These are phyloP conservation scores for Caenorhabditis panamensis DNA, from an alignment of 2,888 invertebrate genomes.

Conservation along the genomic window DNA sequence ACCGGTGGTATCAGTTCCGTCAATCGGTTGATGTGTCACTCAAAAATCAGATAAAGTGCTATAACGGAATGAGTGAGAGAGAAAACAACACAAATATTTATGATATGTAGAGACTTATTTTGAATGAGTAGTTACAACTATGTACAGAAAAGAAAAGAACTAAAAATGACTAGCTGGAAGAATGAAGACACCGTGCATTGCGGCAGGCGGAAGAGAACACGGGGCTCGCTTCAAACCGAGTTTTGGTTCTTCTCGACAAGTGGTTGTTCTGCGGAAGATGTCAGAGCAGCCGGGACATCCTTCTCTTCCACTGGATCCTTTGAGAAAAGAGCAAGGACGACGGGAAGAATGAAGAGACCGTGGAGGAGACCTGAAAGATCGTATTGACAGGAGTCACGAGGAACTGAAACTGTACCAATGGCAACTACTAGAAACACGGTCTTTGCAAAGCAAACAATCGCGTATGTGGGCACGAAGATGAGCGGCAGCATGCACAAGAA, in stretches of 20 bases:
- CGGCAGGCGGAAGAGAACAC: neutral
- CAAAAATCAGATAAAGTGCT: slow-evolving; percentile 5
- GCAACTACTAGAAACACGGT: slow-evolving; percentile 69
- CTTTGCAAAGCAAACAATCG: slow-evolving; percentile 80
- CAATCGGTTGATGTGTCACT: slow-evolving; percentile 21
- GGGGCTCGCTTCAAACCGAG: slow-evolving; percentile 5
- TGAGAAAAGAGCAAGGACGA: slow-evolving; percentile 65
- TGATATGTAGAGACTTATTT: neutral
- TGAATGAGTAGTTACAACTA: neutral
- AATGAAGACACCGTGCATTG: neutral
- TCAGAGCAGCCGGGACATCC: slow-evolving; percentile 19
- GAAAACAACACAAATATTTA: slow-evolving; percentile 1
- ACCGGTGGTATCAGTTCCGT: slow-evolving; percentile 19
- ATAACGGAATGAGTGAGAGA: neutral
- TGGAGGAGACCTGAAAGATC: slow-evolving; percentile 68
- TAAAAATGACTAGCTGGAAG: neutral
- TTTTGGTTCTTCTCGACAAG: slow-evolving; percentile 32
- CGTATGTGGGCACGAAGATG: slow-evolving; percentile 80
- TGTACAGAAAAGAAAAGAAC: neutral
- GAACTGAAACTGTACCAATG: slow-evolving; percentile 55
- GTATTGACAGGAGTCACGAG: neutral
- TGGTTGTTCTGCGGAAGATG: slow-evolving; percentile 27
- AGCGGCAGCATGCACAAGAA: slow-evolving; percentile 80
- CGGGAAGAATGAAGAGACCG: slow-evolving; percentile 73
- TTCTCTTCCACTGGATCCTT: slow-evolving; percentile 39